Conservation (phyloP, 2,888 invertebrate genomes). For the Hypena proboscidalis region DNA sequence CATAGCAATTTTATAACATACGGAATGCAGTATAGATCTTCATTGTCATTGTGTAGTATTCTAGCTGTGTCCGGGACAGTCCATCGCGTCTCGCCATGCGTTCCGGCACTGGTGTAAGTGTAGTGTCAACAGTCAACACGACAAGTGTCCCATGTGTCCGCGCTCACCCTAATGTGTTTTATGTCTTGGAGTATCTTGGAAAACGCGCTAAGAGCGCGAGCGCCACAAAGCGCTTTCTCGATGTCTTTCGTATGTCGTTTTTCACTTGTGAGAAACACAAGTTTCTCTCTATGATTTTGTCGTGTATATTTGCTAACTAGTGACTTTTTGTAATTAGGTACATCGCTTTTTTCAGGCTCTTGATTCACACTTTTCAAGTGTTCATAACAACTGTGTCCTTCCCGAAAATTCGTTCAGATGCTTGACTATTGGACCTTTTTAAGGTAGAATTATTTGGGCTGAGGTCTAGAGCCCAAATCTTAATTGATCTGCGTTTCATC, state of each 20-base stretch:
- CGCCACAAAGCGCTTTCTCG: conserved; percentile 24
- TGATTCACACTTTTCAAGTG: background rate
- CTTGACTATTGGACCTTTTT: too few species aligned
- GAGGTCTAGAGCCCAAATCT: too few species aligned
- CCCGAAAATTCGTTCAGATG: background rate
- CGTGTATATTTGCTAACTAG: too few species aligned
- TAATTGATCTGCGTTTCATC: too few species aligned
- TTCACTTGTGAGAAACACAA: conserved; percentile 11
- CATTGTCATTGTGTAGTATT: too few species aligned
- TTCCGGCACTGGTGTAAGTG: conserved; percentile 41
- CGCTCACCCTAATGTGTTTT: conserved; percentile 31
- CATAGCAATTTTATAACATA: too few species aligned
- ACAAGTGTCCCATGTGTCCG: conserved; percentile 24
- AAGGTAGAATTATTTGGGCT: too few species aligned
- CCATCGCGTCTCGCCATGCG: conserved; percentile 25
- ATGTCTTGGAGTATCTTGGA: conserved; percentile 13
- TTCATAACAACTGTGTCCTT: background rate
- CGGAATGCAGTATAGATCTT: too few species aligned
- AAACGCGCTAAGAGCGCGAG: conserved; percentile 7
- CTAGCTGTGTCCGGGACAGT: conserved; percentile 20
- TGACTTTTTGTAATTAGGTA: conserved; percentile 3
- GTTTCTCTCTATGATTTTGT: too few species aligned
- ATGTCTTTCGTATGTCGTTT: conserved; percentile 16
- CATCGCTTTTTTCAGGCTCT: background rate
- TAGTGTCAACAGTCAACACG: conserved; percentile 56